Evolutionary conservation across 2,113 vertebrate genomes (phyloP).

Genomic region (Parus major): DNA sequence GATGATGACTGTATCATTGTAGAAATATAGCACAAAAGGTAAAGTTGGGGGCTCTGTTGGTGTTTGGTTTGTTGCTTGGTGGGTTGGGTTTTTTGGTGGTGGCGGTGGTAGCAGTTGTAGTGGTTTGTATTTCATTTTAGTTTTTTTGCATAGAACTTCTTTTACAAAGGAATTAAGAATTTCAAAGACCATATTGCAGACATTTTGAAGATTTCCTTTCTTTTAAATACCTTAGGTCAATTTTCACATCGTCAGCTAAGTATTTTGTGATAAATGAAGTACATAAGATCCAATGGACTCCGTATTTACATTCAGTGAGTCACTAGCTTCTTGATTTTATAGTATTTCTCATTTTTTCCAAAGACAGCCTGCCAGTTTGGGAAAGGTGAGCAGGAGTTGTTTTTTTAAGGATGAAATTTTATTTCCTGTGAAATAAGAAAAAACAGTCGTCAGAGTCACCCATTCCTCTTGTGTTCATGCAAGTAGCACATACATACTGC

Average conservation of each 20-base stretch:
- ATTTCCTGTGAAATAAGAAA: not conserved
- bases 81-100: not conserved
- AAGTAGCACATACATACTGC: not conserved
- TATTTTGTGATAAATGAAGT: not conserved
- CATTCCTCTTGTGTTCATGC: not conserved
- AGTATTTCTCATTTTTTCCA: not conserved
- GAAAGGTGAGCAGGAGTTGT: not conserved
- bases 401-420: not conserved
- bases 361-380: not conserved
- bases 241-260: not conserved
- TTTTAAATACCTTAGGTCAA: not conserved
- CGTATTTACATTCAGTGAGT: not conserved
- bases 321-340: not conserved
- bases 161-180: not conserved
- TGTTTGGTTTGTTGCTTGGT: not conserved
- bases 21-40: not conserved
- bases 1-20: not conserved
- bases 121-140: not conserved
- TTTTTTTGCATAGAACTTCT: not conserved
- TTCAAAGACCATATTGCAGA: not conserved
- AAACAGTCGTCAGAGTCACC: not conserved
- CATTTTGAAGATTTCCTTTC: not conserved
- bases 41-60: not conserved
- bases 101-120: fast-evolving
- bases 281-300: not conserved